These are phyloP conservation scores for Helicoverpa armigera DNA, from an alignment of 1,140 invertebrate genomes.

Conservation along the genomic window DNA sequence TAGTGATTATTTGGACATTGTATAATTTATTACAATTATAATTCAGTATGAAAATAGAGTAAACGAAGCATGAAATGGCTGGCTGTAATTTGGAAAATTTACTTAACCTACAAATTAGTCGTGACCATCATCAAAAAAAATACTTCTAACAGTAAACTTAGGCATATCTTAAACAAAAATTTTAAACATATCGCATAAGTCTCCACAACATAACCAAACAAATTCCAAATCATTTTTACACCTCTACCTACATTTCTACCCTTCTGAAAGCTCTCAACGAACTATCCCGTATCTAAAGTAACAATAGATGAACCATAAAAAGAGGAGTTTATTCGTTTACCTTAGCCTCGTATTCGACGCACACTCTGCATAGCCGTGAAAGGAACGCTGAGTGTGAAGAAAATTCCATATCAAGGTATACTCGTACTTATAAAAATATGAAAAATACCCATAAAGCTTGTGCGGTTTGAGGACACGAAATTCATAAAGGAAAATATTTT, in stretches of 20 bases:
- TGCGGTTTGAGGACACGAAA: not conserved
- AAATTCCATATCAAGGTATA: slow-evolving; percentile 4
- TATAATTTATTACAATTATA: no score
- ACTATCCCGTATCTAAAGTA: slow-evolving; percentile 1
- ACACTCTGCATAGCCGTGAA: slow-evolving; percentile 21
- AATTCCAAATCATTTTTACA: not conserved
- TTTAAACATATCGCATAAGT: not conserved
- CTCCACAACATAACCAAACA: not conserved
- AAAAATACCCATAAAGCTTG: slow-evolving; percentile 11
- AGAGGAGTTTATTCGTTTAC: slow-evolving; percentile 18
- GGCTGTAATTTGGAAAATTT: no score
- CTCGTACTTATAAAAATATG: slow-evolving; percentile 8
- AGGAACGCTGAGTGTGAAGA: slow-evolving; percentile 17
- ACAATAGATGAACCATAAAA: slow-evolving; percentile 9
- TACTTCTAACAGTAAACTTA: no score
- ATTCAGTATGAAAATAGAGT: no score
- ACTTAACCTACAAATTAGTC: no score
- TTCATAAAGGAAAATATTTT: not conserved
- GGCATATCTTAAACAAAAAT: no score
- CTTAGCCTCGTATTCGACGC: slow-evolving; percentile 7
- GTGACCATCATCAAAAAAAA: no score
- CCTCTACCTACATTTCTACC: not conserved
- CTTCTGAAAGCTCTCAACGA: not conserved
- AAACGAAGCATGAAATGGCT: no score
- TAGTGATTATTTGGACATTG: no score